Conservation (phyloP, 2,888 invertebrate genomes). For the Pammene fasciana region DNA sequence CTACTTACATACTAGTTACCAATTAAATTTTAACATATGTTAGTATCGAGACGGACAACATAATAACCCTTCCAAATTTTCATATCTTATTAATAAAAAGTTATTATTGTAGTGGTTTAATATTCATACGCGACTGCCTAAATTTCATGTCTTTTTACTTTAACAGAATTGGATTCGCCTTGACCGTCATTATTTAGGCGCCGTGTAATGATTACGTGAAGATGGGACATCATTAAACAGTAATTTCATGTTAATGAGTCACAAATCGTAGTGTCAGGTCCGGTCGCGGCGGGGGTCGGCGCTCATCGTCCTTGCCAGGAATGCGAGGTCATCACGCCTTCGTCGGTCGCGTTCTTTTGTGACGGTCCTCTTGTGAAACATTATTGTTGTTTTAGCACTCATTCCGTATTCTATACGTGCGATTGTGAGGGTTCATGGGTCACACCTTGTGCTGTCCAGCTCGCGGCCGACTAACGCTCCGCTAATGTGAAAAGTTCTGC, state of each 20-base stretch:
- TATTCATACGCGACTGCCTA: neutral
- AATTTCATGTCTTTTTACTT: neutral
- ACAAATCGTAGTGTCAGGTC: slow-evolving; percentile 49
- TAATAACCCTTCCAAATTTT: too few relatives aligned
- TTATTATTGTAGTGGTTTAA: neutral
- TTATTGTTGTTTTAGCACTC: slow-evolving; percentile 67
- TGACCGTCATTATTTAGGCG: slow-evolving; percentile 44
- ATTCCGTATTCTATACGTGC: slow-evolving; percentile 72
- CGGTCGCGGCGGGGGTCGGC: slow-evolving; percentile 50
- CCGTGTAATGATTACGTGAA: slow-evolving; percentile 46
- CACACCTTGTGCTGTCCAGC: slow-evolving; percentile 55
- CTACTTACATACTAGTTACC: too few relatives aligned
- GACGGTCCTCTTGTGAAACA: slow-evolving; percentile 73
- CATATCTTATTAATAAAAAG: too few relatives aligned
- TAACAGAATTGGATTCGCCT: slow-evolving; percentile 11
- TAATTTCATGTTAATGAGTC: slow-evolving; percentile 50
- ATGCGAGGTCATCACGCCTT: slow-evolving; percentile 81
- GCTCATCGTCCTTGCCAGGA: slow-evolving; percentile 80
- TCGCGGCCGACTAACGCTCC: slow-evolving; percentile 26
- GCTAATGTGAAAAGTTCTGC: slow-evolving; percentile 5
- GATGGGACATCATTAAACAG: slow-evolving; percentile 45
- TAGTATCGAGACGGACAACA: too few relatives aligned
- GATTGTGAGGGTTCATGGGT: slow-evolving; percentile 62
- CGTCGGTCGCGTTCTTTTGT: slow-evolving; percentile 68
- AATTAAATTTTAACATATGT: too few relatives aligned